phyloP scores from a whole-genome alignment of 2,888 invertebrate genomes.

The Biston stratarius region DNA sequence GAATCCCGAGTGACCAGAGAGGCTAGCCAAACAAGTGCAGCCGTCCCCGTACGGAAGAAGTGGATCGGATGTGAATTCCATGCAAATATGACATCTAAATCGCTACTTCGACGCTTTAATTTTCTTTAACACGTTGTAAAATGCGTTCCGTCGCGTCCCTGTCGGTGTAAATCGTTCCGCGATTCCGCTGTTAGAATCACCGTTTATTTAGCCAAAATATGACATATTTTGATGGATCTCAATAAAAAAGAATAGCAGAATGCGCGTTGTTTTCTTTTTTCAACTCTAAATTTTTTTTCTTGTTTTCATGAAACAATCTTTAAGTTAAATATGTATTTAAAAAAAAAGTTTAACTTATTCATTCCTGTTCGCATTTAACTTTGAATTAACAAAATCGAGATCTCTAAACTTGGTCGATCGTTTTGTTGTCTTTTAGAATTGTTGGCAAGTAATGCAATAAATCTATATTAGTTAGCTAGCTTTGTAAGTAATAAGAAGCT shows the following conservation, averaged over 20 bases:
- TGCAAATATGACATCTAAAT: no score
- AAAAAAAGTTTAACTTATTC: slow-evolving; percentile 52
- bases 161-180: no score
- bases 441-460: slow-evolving; percentile 19
- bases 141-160: no score
- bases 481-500: slow-evolving; percentile 17
- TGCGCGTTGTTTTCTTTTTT: background rate
- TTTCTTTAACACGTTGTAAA: no score
- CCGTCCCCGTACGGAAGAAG: no score
- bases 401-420: slow-evolving; percentile 25
- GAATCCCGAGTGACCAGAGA: no score
- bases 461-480: slow-evolving; percentile 36
- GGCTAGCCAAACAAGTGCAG: no score
- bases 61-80: no score
- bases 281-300: background rate
- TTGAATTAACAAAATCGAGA: slow-evolving; percentile 1
- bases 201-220: slow-evolving; percentile 12
- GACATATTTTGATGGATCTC: slow-evolving; percentile 45
- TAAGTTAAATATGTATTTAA: slow-evolving; percentile 4
- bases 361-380: slow-evolving; percentile 71
- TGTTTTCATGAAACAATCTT: background rate
- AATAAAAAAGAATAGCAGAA: slow-evolving; percentile 15
- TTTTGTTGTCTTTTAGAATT: background rate
- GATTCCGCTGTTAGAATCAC: no score
- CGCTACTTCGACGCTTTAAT: no score